Base-by-base conservation (phyloP, 1,140 invertebrate genomes). In the Artemia franciscana region DNA sequence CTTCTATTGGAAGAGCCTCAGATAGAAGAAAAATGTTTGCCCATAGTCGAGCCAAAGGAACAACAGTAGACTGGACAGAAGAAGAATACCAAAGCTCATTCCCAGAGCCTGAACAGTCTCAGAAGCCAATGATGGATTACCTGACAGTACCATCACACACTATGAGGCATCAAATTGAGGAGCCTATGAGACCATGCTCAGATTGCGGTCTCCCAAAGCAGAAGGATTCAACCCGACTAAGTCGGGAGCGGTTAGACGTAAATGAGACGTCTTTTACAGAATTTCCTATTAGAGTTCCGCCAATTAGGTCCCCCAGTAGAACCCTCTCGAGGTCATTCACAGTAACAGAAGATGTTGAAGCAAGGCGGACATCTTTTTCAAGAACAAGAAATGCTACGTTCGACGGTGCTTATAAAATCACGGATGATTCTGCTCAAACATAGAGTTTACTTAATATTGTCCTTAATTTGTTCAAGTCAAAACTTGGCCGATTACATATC, bases 41-140 rank as follows among this genome's bases (percentile, higher is more conserved):
- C 18, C 56, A 63, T 27, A 51, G 51, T 25, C 60, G 63, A 39
- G 60, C 60, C 25, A 64, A 64, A 27, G 63, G 63, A 1, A 59
- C 60, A 21, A 64, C 63, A 0, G 58, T 64, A 26, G 63, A 64
- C 26, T 26, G 58, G 28, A 51, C 21, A 4, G 51, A 63, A 24
- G 59, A 63, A 25, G 26, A 26, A 18, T 60, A 23, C 24, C 30
- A 28, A 12, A 30, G 15, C 7, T 60, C 60, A 9, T 18, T 60
- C 7, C 21, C 1, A 15, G 39, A 51, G 21, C 39, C 21, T 18
- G 39, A 51, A 51, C 39, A 18, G 21, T 15, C 12, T 12, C 2
- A 12, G 2, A 12, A 18, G 3, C 39, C 39, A 15, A 12, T 18
- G 12, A 51, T 51, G 39, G 39, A 51, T 18, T 51, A 51, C 39